Conservation (phyloP, 2,113 vertebrate species). For the Thamnaconus septentrionalis region DNA sequence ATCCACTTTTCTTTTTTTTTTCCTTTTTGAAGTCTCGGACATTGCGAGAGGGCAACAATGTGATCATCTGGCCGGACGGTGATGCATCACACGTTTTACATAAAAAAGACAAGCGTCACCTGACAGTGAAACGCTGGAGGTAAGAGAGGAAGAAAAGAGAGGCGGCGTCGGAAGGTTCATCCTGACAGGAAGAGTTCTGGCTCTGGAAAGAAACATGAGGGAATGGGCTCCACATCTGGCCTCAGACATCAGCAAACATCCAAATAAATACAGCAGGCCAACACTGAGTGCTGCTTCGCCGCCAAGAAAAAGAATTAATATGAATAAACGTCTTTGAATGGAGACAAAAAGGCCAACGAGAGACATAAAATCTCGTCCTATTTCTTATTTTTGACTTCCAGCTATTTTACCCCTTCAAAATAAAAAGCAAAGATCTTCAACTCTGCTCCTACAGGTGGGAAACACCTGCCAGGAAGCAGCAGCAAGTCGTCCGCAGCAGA, state of each 20-base stretch:
- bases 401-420: too few species aligned
- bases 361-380: too few species aligned
- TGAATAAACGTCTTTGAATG: too few species aligned
- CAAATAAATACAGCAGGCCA: slow-evolving; percentile 62
- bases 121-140: slow-evolving; percentile 62
- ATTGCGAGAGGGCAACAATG: slow-evolving; percentile 71
- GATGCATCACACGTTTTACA: slow-evolving; percentile 73
- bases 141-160: slow-evolving; percentile 13
- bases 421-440: too few species aligned
- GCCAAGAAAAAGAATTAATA: slow-evolving; percentile 51
- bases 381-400: too few species aligned
- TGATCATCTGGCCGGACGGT: slow-evolving; percentile 66
- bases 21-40: slow-evolving; percentile 69
- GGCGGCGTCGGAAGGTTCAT: slow-evolving; percentile 62
- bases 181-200: slow-evolving; percentile 59
- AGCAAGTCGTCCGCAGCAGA: too few species aligned
- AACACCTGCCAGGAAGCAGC: too few species aligned
- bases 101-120: slow-evolving; percentile 62
- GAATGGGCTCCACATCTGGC: slow-evolving; percentile 53
- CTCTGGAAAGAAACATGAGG: slow-evolving; percentile 45
- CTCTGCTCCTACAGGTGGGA: too few species aligned
- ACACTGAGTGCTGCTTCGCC: slow-evolving; percentile 46
- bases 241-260: slow-evolving; percentile 59
- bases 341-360: too few species aligned
- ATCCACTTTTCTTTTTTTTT: slow-evolving; percentile 32